Base-by-base conservation (phyloP, 2,888 invertebrate genomes). In the Laspeyria flexula region DNA sequence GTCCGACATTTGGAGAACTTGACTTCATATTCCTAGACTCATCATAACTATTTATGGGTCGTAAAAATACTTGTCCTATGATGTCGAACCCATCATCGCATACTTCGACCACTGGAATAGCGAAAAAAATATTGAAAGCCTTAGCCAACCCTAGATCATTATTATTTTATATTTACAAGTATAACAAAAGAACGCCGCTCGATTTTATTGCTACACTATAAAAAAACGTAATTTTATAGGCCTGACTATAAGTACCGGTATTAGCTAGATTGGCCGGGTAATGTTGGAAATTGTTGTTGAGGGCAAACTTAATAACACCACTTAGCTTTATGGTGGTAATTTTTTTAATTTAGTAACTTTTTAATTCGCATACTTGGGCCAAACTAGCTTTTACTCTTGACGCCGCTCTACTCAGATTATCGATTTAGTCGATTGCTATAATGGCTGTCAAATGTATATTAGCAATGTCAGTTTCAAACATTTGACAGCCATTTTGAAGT, bases 161-260 rank as follows among this genome's bases (percentile, higher is more conserved):
- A 58, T 61, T 55, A 54, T 65, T 66, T 65, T 52, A 54, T 65
- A 58, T 51, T 65, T 65, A 60, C 37, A 64, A 41, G 42, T 52
- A 35, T 61, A 60, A 66, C 66, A 65, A 68, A 66, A 48, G 56
- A 65, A 53, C 33, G 41, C 51, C 48, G 65, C 58, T 46, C 48
- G 34, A 39, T 61, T 65, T 66, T 66, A 66, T 61, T 68, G 61
- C 44, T 38, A 1, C 37, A 35, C 53, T 38, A 68, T 65, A 65
- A 68, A 67, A 5, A 61, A 64, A 45, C 31, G 21, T 47, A 60
- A 58, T 68, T 64, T 65, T 56, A 61, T 58, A 65, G 52, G 49
- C 23, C 34, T 31, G 41, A 9, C 25, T 54, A 35, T 43, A 38
- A 61, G 60, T 55, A 37, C 43, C 34, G 29, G 41, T 25, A 54